Conservation (phyloP, 2,797 vertebrate species). For the Phoeniculus purpureus region DNA sequence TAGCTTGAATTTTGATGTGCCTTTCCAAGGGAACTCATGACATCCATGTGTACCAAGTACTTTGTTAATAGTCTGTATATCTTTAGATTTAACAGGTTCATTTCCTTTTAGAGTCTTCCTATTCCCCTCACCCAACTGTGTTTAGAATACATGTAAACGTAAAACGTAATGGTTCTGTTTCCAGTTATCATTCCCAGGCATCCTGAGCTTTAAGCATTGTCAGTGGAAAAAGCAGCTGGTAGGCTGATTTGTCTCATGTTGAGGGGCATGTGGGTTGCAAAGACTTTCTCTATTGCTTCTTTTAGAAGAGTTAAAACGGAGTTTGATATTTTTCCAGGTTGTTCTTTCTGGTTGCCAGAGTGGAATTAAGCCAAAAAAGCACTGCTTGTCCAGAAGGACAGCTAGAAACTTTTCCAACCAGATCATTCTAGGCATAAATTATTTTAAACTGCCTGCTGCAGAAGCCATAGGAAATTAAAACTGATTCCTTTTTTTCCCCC, state of each 20-base stretch:
- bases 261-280: slow-evolving; percentile 4
- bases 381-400: background rate
- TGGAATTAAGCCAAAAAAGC: background rate
- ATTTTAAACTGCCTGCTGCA: slow-evolving; percentile 34
- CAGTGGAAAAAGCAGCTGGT: slow-evolving; percentile 33
- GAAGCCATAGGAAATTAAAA: background rate
- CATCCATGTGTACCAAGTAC: background rate
- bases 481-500: slow-evolving; percentile 56
- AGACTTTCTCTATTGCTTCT: background rate
- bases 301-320: background rate
- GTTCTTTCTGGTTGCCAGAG: background rate
- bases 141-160: slow-evolving; percentile 3
- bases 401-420: background rate
- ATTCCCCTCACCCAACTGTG: background rate
- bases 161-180: slow-evolving; percentile 19
- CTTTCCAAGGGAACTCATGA: background rate
- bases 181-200: slow-evolving; percentile 2
- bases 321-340: background rate
- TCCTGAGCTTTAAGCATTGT: slow-evolving; percentile 30
- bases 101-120: background rate
- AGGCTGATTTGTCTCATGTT: slow-evolving; percentile 4
- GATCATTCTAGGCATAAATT: background rate
- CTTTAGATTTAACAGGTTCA: background rate
- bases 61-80: background rate
- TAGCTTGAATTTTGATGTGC: background rate